Base-by-base conservation (phyloP, 2,888 invertebrate genomes). In the Chirona hameri region DNA sequence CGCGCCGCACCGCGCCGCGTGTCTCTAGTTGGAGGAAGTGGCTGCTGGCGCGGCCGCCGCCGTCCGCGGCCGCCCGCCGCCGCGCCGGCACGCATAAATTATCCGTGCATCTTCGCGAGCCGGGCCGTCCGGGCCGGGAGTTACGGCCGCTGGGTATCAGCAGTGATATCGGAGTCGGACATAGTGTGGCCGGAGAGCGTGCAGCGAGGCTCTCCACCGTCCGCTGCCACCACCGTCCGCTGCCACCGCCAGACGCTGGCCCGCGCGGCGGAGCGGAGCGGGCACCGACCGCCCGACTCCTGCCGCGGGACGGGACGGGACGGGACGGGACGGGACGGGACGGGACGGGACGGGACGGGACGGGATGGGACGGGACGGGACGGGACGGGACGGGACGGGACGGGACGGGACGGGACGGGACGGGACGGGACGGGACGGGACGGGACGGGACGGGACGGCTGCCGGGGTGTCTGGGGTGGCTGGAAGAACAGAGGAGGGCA, bases 131-230 rank as follows among this genome's bases (percentile, higher is more conserved):
- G 14, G 4, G 31, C 31, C 18, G 15, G 15, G 72, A 72, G 72
- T 72, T 72, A 72, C 18, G 31, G 72, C 31, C 29, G 18, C 72
- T 18, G 31, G 18, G 10, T 72, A 72, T 72, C 72, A 18, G 72
- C 72, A 31, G 72, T 72, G 72, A 72, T 72, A 72, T 72, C 72
- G 72, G 72, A 72, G 72, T 31, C 31, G 31, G 69, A 10, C 69
- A 14, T 12, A n/a, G 10, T 24, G 27, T 10, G 72, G 2, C 72
- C 31, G 72, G 9, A 29, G 72, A 14, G 72, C 24, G 60, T 21
- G 60, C 60, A 7, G 60, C 3, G 24, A 60, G 60, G 24, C 24
- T 2, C 55, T 39, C 39, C 39, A 39, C 39, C 39, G 39, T 2
- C 39, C 39, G 52, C 52, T 52, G 52, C 52, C 52, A 1, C 2